Evolutionary conservation across 2,113 vertebrate genomes (phyloP).

Genomic region (Cricetomys ansorgei): DNA sequence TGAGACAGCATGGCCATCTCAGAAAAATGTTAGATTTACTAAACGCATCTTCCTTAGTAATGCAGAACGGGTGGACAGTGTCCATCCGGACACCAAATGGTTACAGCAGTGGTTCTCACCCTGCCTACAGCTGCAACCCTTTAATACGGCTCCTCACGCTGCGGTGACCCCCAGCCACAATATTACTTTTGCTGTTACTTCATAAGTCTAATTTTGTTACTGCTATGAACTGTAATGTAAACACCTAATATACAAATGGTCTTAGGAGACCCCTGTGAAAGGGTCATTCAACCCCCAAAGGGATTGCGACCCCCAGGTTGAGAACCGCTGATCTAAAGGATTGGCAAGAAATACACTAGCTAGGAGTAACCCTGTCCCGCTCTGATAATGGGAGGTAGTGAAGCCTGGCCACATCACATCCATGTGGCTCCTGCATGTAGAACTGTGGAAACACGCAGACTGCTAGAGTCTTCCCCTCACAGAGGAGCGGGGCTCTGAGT

Average conservation of each 20-base stretch:
- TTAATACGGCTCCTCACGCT: no score
- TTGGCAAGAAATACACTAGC: background rate
- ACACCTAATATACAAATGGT: no score
- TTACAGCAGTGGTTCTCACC: no score
- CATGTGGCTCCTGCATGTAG: background rate
- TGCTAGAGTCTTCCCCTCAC: fast-evolving
- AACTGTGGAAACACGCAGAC: background rate
- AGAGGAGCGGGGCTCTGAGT: background rate
- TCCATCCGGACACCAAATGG: background rate
- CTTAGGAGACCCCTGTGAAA: no score
- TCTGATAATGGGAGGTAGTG: background rate
- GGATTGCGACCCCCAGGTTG: no score
- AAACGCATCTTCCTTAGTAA: background rate
- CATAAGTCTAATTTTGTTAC: no score
- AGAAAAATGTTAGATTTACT: background rate
- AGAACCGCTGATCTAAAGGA: no score
- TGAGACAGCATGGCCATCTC: background rate
- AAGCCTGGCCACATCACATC: background rate
- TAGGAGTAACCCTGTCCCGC: background rate
- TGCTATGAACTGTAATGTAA: no score
- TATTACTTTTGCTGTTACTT: no score
- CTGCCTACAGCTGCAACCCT: no score
- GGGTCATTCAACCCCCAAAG: no score
- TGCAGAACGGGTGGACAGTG: background rate
- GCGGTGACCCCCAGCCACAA: no score